Percentiles rank a stretch among this genome's conserved stretches.
Evolutionary conservation across 2,888 invertebrate species (phyloP).

Genomic region (Argyresthia albistria): DNA sequence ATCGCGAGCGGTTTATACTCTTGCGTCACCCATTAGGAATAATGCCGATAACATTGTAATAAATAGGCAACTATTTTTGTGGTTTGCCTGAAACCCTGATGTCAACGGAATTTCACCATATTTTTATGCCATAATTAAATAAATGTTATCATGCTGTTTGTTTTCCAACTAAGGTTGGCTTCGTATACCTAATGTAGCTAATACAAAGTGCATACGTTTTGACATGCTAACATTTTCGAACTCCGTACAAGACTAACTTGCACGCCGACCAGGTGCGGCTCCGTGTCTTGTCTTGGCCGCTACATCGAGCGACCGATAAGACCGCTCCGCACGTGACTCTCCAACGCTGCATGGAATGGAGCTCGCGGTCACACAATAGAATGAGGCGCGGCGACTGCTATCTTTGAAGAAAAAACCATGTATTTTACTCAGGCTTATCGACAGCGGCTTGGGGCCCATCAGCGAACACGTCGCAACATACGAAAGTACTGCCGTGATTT

Average conservation of each 20-base stretch:
- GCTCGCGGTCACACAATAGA: background rate
- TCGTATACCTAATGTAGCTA: background rate
- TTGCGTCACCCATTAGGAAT: background rate
- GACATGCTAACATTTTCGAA: background rate
- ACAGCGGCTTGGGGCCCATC: background rate
- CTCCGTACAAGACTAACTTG: too few species aligned
- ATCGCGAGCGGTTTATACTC: background rate
- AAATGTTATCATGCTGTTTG: background rate
- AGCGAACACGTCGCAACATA: background rate
- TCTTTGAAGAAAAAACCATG: background rate
- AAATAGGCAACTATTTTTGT: background rate
- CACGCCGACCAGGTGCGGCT: too few species aligned
- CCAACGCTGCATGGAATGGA: background rate
- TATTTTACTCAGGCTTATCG: background rate
- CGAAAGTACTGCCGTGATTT: background rate
- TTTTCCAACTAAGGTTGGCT: background rate
- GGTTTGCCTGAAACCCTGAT: background rate
- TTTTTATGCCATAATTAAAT: background rate
- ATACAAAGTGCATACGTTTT: background rate
- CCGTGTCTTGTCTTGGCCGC: too few species aligned
- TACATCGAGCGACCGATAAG: too few species aligned
- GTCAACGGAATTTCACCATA: background rate
- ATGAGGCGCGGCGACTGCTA: background rate
- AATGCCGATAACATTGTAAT: background rate
- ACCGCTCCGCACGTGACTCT: background rate